Conservation (phyloP, 1,140 invertebrate species). For the Ooceraea biroi region DNA sequence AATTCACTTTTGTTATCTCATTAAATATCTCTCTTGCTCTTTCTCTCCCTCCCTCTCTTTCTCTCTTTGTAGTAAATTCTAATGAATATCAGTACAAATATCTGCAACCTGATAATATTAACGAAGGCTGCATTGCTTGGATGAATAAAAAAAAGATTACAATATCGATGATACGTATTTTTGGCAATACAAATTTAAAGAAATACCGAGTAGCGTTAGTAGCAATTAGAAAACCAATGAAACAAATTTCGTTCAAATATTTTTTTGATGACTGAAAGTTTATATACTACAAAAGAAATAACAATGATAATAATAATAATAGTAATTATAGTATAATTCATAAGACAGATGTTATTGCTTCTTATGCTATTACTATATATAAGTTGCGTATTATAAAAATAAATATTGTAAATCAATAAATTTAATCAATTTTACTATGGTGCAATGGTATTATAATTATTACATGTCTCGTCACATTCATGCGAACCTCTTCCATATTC, state of each 20-base stretch:
- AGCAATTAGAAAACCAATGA: slow-evolving; percentile 75
- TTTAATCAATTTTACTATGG: slow-evolving; percentile 73
- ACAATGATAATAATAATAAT: slow-evolving; percentile 54
- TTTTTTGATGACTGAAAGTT: slow-evolving; percentile 84
- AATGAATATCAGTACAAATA: slow-evolving; percentile 85
- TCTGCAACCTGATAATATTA: slow-evolving; percentile 81
- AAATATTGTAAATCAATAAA: slow-evolving; percentile 84
- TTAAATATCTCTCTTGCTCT: slow-evolving; percentile 48
- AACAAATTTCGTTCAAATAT: slow-evolving; percentile 83
- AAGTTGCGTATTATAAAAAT: slow-evolving; percentile 81
- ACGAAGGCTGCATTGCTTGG: slow-evolving; percentile 69
- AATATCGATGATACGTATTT: slow-evolving; percentile 81
- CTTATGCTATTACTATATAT: slow-evolving; percentile 80
- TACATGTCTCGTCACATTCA: too few species aligned
- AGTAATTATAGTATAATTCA: slow-evolving; percentile 74
- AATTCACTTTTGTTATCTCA: slow-evolving; percentile 67
- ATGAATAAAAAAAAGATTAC: slow-evolving; percentile 72
- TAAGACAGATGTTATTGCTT: slow-evolving; percentile 84
- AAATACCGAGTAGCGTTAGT: slow-evolving; percentile 74
- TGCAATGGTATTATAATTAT: too few species aligned
- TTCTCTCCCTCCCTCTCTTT: background rate
- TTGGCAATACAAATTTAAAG: slow-evolving; percentile 82
- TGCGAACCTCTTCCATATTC: too few species aligned
- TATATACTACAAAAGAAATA: slow-evolving; percentile 65
- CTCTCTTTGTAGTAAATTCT: slow-evolving; percentile 77